Evolutionary conservation across 2,797 vertebrate genomes (phyloP), one percentile per base, ranked within the genome.

Genomic region (Emydoidea blandingii): DNA sequence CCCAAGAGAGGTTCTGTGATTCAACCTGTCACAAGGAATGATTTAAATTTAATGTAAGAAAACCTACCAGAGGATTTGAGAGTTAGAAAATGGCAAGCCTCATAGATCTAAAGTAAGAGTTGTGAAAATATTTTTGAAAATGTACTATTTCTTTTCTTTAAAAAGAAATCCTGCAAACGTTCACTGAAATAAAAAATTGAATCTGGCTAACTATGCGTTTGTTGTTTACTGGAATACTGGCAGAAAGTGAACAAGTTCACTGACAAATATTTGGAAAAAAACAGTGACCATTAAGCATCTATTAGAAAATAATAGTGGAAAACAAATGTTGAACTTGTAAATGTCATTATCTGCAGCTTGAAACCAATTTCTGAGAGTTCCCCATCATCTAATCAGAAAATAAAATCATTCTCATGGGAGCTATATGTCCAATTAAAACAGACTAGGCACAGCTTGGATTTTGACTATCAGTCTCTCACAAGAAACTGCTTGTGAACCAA

Each of bases 21-120:
- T 50, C 50, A 50, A 50, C 15, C 50, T 14, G 5, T 50, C 15
- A 50, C 50, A 50, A 79, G 3, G 68, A 85, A 96, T 65, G 14
- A 16, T 5, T 65, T 14, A 85, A 18, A 57, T 87, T 85, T 23
- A 12, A 0, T 65, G 62, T 83, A 49, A 76, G 62, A 87, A 65
- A 50, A 62, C 56, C 18, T 7, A 62, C 41, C 68, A 72, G 18
- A 11, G 81, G n/a, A 19, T 76, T 83, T 85, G 44, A 85, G 21
- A 85, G 12, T 4, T 44, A 44, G 54, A 86, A 44, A 11, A 10
- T 44, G 27, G 56, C 19, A 21, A 0, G 0, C 16, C 86, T 74
- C 25, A 74, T 41, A 79, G 25, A 8, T 9, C 59, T 87, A 80
- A 87, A 81, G 25, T 89, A 31, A 82, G 53, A 89, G 79, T 2